Evolutionary conservation across 2,888 invertebrate species (phyloP), one percentile per base, ranked within the genome.

Genomic region (Caenorhabditis sp.): DNA sequence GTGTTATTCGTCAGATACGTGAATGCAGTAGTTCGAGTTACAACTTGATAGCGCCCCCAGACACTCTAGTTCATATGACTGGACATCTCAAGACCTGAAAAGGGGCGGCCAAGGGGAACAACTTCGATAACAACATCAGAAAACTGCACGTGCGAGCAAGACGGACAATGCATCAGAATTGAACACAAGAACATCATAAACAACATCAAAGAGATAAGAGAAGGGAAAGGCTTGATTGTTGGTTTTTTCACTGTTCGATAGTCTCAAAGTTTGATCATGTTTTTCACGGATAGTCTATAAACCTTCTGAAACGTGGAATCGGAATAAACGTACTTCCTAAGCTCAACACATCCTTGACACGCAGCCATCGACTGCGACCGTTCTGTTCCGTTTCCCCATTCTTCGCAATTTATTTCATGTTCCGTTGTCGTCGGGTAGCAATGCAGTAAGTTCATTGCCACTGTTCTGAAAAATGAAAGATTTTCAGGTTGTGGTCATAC

Each of bases 391-490:
- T 73, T 82, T 64, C 73, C 61, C 77, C 77, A 79, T 73, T 73
- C 82, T 35, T 77, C 73, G 63, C 69, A 61, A 59, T 64, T 63
- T 38, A 69, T 63, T 26, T 74, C 73, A 56, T 77, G 61, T 63
- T 69, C 51, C 64, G 77, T 51, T 47, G 41, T 61, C 59, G 66
- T 54, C 5, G 73, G 77, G 77, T 76, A 82, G 73, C 56, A 66
- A 61, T 77, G 82, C 24, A 77, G 69, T 68, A 77, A 68, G 61
- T 77, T 82, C 82, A 82, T 82, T 61, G 82, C 82, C 66, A 64
- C 66, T 61, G 80, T 73, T 35, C 80, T 80, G 80, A 74, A 80
- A 80, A 74, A 22, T 35, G 16, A 56, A 56, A 44, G 47, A 8
- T n/a, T 63, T 38, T 12, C 6, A 12, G 38, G 6, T 38, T 38